Conservation (phyloP, 1,140 invertebrate species). For the Bathynomus jamesi region DNA sequence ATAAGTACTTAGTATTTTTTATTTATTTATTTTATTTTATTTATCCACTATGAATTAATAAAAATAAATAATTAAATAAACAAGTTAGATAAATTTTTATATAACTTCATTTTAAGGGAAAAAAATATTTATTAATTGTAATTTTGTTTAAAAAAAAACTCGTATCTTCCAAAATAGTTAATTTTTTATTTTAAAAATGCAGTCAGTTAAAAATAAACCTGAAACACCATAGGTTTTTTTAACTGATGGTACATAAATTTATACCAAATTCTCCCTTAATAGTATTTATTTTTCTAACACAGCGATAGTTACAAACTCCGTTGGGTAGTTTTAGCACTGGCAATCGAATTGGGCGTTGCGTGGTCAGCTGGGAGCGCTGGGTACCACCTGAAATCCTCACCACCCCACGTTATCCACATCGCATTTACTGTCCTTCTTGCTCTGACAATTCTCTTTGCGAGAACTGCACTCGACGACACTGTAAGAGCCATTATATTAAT, state of each 20-base stretch:
- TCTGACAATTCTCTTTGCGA: constrained; percentile 22
- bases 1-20: too few species aligned
- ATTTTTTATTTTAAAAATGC: neutral
- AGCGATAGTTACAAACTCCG: constrained; percentile 15
- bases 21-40: too few species aligned
- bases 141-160: too few species aligned
- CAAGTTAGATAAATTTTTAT: too few species aligned
- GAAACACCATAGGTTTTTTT: neutral
- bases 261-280: neutral
- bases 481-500: too few species aligned
- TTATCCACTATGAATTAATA: too few species aligned
- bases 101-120: too few species aligned
- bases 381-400: neutral
- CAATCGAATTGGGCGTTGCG: neutral
- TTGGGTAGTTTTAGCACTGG: constrained; percentile 6
- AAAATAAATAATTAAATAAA: too few species aligned
- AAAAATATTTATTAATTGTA: too few species aligned
- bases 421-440: constrained; percentile 23
- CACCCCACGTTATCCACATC: neutral
- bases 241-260: neutral
- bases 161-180: too few species aligned
- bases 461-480: constrained; percentile 30
- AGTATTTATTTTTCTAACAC: neutral
- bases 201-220: neutral
- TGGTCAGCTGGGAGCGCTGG: constrained; percentile 5